phyloP scores from a whole-genome alignment of 35 echinoderm and acorn worm genomes.

The Ptychodera flava region DNA sequence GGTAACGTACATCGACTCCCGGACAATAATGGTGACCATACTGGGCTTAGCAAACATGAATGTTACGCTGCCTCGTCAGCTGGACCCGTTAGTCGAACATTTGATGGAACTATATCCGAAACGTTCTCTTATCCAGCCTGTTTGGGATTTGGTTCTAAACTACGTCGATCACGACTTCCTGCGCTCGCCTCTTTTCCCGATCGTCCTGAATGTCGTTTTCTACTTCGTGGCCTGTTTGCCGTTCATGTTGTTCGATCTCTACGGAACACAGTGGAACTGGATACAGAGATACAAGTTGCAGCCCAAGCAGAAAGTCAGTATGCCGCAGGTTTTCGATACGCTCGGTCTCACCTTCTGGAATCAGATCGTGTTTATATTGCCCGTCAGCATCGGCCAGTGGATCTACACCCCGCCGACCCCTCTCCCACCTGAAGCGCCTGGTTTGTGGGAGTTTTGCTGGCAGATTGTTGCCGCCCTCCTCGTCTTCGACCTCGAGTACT shows the following conservation, averaged over 20 bases:
- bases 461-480: slow-evolving; percentile 8
- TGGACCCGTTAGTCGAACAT: background rate
- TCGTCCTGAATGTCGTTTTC: slow-evolving; percentile 10
- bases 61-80: background rate
- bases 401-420: slow-evolving; percentile 25
- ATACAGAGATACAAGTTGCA: slow-evolving; percentile 28
- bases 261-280: slow-evolving; percentile 28
- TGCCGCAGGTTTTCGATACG: slow-evolving; percentile 13
- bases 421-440: slow-evolving; percentile 9
- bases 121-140: slow-evolving; percentile 16
- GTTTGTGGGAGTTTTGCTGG: slow-evolving; percentile 19
- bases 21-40: too few relatives aligned
- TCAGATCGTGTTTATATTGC: slow-evolving; percentile 25
- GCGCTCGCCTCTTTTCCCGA: slow-evolving; percentile 25
- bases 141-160: background rate
- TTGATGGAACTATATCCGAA: background rate
- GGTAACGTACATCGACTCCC: too few relatives aligned
- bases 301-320: slow-evolving; percentile 1
- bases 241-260: slow-evolving; percentile 28
- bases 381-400: slow-evolving; percentile 14
- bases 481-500: slow-evolving; percentile 15
- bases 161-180: slow-evolving; percentile 12
- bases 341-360: slow-evolving; percentile 22
- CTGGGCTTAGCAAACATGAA: background rate
- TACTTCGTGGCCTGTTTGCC: slow-evolving; percentile 16